A percentile compares a stretch with the other conserved stretches of the same genome.
These are phyloP conservation scores for Fissipunctia ypsillon DNA, from an alignment of 2,888 invertebrate species.

Conservation along the genomic window DNA sequence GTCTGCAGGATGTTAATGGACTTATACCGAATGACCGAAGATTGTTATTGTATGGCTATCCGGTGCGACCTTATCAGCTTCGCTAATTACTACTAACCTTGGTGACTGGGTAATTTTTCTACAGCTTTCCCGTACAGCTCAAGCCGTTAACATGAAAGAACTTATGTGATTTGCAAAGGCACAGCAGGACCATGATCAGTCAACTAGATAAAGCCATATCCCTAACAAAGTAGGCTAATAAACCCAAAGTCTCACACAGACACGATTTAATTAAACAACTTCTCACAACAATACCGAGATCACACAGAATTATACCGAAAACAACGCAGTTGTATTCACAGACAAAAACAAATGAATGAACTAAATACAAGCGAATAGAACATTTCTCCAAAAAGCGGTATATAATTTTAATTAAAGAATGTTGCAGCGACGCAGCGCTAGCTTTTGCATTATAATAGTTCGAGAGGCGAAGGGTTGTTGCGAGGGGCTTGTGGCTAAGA, in stretches of 20 bases:
- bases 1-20: too few species aligned
- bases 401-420: conserved; percentile 62
- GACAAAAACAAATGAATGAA: conserved; percentile 54
- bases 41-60: too few species aligned
- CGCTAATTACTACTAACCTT: not conserved
- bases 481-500: too few species aligned
- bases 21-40: too few species aligned
- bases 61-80: too few species aligned
- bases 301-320: conserved; percentile 30
- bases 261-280: conserved; percentile 35
- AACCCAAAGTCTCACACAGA: not conserved
- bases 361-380: conserved; percentile 32
- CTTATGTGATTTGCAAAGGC: not conserved
- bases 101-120: too few species aligned
- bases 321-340: conserved; percentile 27
- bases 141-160: too few species aligned
- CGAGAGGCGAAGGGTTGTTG: too few species aligned
- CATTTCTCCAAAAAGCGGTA: conserved; percentile 52
- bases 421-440: conserved; percentile 26
- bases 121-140: too few species aligned
- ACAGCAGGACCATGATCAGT: not conserved
- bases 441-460: too few species aligned
- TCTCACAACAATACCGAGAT: conserved; percentile 22
- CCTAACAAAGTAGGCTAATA: not conserved
- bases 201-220: not conserved